Evolutionary conservation across 2,888 invertebrate genomes (phyloP), one percentile per base, ranked within the genome.

Genomic region (Arctia plantaginis): DNA sequence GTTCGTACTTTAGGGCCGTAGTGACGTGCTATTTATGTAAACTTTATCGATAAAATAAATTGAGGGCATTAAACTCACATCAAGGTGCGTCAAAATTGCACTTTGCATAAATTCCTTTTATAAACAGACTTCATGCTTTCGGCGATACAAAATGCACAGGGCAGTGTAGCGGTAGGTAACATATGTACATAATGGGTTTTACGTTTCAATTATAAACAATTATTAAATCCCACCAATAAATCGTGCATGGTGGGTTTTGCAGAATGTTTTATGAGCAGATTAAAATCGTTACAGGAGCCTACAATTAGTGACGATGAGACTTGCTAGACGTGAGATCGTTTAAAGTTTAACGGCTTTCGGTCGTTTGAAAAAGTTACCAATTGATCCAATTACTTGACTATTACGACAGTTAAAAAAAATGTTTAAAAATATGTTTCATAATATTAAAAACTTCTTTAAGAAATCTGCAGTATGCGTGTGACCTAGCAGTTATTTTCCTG

Each of bases 151-250:
- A 79, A 76, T 59, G 27, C 35, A 66, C 84, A 77, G 47, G 76
- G 79, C 77, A 65, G 76, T 74, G 73, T 33, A 82, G 77, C 77
- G 78, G 86, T 84, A 82, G 77, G 77, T 85, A 79, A 78, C 80
- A n/a, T n/a, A n/a, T n/a, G 76, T 86, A 85, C 85, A 84, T 83
- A 82, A 82, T 81, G 81, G 82, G 71, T 69, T 80, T 87, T 85
- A 88, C 85, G 86, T 90, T 91, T 91, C 90, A 92, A 92, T 92
- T 92, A 89, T 82, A 86, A 87, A 88, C 90, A 90, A 91, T 91
- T 89, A 92, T 89, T 87, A 86, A 88, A 89, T 88, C 84, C 86
- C 82, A 83, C 82, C 85, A 83, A 90, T 91, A 91, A 91, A 92
- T 91, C 86, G 80, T 86, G 77, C 73, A 75, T 77, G 82, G 78